Base-by-base conservation (phyloP, 1,140 invertebrate species). In the Elysia chlorotica region DNA sequence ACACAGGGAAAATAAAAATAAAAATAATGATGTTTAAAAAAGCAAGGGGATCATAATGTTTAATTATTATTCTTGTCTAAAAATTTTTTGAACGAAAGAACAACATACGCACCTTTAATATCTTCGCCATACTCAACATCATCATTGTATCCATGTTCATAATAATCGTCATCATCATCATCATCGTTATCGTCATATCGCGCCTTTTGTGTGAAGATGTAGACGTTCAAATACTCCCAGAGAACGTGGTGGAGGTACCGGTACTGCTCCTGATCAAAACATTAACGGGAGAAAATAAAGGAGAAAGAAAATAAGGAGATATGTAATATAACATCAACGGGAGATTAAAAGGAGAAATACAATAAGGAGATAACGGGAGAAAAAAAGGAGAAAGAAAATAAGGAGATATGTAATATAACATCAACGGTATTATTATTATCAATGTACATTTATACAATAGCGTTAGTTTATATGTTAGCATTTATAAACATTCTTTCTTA, bases 151-250 rank as follows among this genome's bases (percentile, higher is more conserved):
- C 28, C 56, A 59, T 59, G 17, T 21, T 59, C 56, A 59, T 59
- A 10, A 59, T 59, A 17, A 25, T 59, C 56, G 25, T 59, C 56
- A 59, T 59, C 56, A 59, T 17, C 56, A 59, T 59, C 56, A 59
- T 59, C 56, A 59, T 59, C 56, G 6, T 17, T 25, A 59, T 25
- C 56, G 28, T 59, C 56, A 10, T 59, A 10, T 10, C n/a, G n/a
- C 41, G n/a, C 25, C 10, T 21, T 6, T 2, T 61, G 28, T 14
- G 5, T 28, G n/a, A 10, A 14, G 14, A 81, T 75, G 28, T 73
- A 74, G 70, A 76, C 71, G 73, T 83, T 83, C 54, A 86, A 81
- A 59, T 71, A 83, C 72, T 85, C 83, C 82, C 83, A 85, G 10
- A 86, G 73, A 10, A 79, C 73, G 48, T 82, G 83, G 77, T 82